Percentiles rank a stretch among this genome's conserved stretches.
Evolutionary conservation across 2,113 vertebrate species (phyloP).

Genomic region (Turdus rufiventris): DNA sequence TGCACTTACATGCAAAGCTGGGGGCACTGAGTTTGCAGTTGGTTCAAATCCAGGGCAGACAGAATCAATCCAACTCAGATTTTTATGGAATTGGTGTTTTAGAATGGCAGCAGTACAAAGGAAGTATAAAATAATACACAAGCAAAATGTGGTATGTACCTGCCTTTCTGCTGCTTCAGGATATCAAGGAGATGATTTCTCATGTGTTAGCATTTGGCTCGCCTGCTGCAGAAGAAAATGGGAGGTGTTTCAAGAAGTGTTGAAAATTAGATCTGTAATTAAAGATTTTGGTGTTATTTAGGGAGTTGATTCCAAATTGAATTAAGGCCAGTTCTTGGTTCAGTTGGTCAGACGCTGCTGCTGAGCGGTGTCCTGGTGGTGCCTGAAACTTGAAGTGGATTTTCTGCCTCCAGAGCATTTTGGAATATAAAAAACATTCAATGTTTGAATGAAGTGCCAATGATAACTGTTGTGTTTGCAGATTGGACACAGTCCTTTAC

Average conservation of each 20-base stretch:
- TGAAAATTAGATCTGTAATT: neutral
- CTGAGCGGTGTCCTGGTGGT: neutral
- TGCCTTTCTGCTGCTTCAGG: neutral
- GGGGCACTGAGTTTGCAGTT: neutral
- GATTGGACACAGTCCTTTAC: constrained; percentile 90
- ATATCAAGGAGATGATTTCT: neutral
- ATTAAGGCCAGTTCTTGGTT: neutral
- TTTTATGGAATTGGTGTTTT: neutral
- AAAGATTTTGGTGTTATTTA: neutral
- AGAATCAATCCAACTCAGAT: neutral
- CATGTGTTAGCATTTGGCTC: neutral
- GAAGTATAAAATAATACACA: neutral
- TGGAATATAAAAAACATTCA: rapidly evolving
- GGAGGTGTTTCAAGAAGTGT: neutral
- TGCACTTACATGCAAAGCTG: neutral
- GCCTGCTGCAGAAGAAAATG: neutral
- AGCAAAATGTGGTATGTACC: neutral
- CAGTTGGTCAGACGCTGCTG: neutral
- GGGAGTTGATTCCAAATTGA: neutral
- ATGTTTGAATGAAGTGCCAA: neutral
- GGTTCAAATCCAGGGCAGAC: neutral
- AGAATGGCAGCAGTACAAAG: neutral
- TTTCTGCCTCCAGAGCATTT: neutral
- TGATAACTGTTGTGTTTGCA: constrained; percentile 23
- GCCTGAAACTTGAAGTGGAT: neutral